Evolutionary conservation across 2,113 vertebrate genomes (phyloP).

Genomic region (Furnarius figulus): DNA sequence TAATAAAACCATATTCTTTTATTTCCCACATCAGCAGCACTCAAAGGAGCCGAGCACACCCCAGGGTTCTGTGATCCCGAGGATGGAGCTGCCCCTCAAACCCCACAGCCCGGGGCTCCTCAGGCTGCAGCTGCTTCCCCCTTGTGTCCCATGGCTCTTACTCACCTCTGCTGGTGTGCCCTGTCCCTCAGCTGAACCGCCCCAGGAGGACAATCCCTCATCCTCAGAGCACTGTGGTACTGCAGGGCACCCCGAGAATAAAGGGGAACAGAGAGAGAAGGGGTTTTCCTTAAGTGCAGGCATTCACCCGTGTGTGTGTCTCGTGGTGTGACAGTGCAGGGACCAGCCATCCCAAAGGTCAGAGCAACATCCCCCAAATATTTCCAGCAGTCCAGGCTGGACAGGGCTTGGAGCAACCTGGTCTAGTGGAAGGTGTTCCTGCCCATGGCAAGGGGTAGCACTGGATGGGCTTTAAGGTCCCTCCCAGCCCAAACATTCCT

Average conservation of each 20-base stretch:
- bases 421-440: background rate
- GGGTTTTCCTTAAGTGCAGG: conserved; percentile 9
- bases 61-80: no score
- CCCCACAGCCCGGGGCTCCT: background rate
- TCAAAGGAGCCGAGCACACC: no score
- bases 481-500: background rate
- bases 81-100: no score
- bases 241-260: background rate
- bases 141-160: background rate
- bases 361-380: background rate
- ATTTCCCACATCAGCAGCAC: no score
- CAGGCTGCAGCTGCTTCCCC: no score
- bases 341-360: conserved; percentile 8
- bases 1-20: no score
- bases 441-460: background rate
- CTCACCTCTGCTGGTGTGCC: background rate
- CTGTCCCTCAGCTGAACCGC: conserved; percentile 10
- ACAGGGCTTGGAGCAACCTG: background rate
- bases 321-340: background rate
- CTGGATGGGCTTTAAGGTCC: background rate
- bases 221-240: background rate
- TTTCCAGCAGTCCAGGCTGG: background rate
- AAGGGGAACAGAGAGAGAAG: conserved; percentile 45
- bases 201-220: conserved; percentile 23
- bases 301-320: background rate